Evolutionary conservation across 2,113 vertebrate species (phyloP), one percentile per base, ranked within the genome.

Genomic region (Plectropomus leopardus): DNA sequence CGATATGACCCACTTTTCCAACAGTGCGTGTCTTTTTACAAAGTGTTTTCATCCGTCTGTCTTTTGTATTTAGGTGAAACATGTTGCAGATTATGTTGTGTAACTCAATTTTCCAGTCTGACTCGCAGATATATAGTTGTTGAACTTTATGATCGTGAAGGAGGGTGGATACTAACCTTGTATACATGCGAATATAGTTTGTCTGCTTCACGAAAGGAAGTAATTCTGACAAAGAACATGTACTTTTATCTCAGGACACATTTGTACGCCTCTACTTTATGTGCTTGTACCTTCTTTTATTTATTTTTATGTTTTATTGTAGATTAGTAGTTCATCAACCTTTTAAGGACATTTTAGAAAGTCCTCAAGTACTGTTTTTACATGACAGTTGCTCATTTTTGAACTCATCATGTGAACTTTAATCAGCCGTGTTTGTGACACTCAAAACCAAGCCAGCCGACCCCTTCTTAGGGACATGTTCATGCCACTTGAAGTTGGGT

Each of bases 61-160:
- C 36, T 75, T 50, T 44, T 45, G 36, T 55, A 34, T 55, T 75
- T 32, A 24, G 55, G 15, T 42, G 23, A 50, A 23, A 36, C 28
- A 14, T 53, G 17, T 53, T 61, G 32, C 57, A 30, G 19, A 24
- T 28, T 28, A 7, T n/a, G 45, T 53, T 51, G 3, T 34, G 16
- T 15, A 66, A 34, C n/a, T 32, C 19, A 55, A 47, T 7, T 16
- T 54, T 44, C 23, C 24, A 10, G 24, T 28, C 32, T 47, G 44
- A n/a, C 47, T 44, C 4, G 0, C 47, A 21, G 19, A 64, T 32
- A 45, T 24, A 15, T 4, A 55, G 24, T 54, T 32, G 60, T 23
- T 23, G 16, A 63, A 16, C 34, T 61, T 10, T 28, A 51, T 5
- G 45, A 53, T 26, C 64, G 54, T 23, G 44, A 17, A 26, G 32